These are phyloP conservation scores for Pleuronectes platessa DNA, from an alignment of 2,113 vertebrate species.

Conservation along the genomic window DNA sequence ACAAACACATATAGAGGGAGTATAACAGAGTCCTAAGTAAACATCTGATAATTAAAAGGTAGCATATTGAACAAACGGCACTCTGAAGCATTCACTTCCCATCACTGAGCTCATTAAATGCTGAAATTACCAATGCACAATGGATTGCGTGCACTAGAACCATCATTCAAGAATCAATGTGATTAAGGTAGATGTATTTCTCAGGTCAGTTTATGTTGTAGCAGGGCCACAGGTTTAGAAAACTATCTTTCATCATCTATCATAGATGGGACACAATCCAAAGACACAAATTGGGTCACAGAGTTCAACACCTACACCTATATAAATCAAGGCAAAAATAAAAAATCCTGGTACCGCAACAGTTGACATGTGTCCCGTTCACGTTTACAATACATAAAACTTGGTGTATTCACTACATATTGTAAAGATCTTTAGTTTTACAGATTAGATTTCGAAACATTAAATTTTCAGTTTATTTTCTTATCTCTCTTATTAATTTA, in stretches of 20 bases:
- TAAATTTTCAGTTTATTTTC: neutral
- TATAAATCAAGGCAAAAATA: constrained; percentile 11
- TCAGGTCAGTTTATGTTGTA: constrained; percentile 17
- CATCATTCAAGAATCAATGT: constrained; percentile 32
- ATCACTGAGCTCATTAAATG: constrained; percentile 58
- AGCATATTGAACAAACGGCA: constrained; percentile 34
- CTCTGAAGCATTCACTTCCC: constrained; percentile 31
- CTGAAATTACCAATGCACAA: constrained; percentile 47
- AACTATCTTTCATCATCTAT: constrained; percentile 5
- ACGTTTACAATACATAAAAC: neutral
- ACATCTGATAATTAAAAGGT: constrained; percentile 44
- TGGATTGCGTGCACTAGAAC: constrained; percentile 17
- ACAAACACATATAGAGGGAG: constrained; percentile 1
- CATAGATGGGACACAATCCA: constrained; percentile 21
- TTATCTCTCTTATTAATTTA: neutral
- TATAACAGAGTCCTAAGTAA: constrained; percentile 13
- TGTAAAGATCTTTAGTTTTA: neutral
- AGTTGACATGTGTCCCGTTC: neutral
- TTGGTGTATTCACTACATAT: neutral
- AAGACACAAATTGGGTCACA: constrained; percentile 26
- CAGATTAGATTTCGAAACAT: no score
- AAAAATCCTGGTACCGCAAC: neutral
- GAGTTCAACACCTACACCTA: constrained; percentile 35
- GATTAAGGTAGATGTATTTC: constrained; percentile 19
- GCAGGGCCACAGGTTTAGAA: constrained; percentile 14